A percentile compares a stretch with the other conserved stretches of the same genome.
phyloP scores from a whole-genome alignment of 1,140 invertebrate genomes.

The Medauroidea extradentata region DNA sequence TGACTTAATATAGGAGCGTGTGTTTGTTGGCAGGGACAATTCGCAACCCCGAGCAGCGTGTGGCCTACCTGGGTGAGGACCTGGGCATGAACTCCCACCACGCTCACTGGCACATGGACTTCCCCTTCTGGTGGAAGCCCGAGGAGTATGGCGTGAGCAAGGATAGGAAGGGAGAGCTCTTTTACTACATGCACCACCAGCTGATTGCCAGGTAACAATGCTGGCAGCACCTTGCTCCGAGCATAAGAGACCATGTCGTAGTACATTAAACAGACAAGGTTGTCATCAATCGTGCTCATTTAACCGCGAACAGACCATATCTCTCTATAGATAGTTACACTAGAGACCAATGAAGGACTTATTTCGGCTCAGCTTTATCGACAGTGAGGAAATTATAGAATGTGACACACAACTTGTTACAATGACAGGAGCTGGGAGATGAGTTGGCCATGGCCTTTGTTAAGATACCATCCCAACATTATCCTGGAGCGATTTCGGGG shows the following conservation, averaged over 20 bases:
- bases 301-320: slow-evolving; percentile 30
- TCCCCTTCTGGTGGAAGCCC: slow-evolving; percentile 28
- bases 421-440: too few relatives aligned
- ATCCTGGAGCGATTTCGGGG: too few relatives aligned
- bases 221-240: background rate
- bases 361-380: too few relatives aligned
- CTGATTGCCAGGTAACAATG: slow-evolving; percentile 30
- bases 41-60: slow-evolving; percentile 29
- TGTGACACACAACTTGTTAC: too few relatives aligned
- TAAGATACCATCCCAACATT: too few relatives aligned
- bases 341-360: too few relatives aligned
- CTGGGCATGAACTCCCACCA: slow-evolving; percentile 39
- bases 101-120: slow-evolving; percentile 34
- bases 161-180: slow-evolving; percentile 24
- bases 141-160: slow-evolving; percentile 19
- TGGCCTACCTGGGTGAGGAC: slow-evolving; percentile 37
- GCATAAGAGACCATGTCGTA: slow-evolving; percentile 32
- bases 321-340: too few relatives aligned
- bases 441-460: too few relatives aligned
- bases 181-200: slow-evolving; percentile 39
- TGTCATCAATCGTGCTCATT: slow-evolving; percentile 31
- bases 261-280: too few relatives aligned
- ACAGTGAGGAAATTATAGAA: too few relatives aligned
- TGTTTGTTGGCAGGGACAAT: slow-evolving; percentile 7
- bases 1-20: background rate